Evolutionary conservation across 2,113 vertebrate species (phyloP).

Genomic region (Lycaon pictus): DNA sequence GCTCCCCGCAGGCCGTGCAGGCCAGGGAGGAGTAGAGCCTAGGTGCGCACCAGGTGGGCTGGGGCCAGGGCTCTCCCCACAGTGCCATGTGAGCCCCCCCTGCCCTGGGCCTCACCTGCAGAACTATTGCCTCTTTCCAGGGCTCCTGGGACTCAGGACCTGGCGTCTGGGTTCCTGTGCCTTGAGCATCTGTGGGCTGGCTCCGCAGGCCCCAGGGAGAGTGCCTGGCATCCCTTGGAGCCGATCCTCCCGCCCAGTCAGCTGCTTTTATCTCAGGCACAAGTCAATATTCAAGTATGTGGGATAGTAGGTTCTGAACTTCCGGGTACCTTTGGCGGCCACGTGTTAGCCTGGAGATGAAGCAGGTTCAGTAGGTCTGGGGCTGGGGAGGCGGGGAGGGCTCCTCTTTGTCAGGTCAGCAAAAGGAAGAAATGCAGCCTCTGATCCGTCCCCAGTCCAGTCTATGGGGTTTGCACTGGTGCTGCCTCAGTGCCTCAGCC

Average conservation of each 20-base stretch:
- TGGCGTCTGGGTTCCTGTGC: neutral
- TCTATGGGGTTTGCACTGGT: too few species aligned
- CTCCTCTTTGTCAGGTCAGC: neutral
- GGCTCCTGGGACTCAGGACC: too few species aligned
- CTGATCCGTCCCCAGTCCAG: neutral
- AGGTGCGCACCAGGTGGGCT: rapidly evolving
- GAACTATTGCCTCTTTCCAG: neutral
- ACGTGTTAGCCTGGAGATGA: neutral
- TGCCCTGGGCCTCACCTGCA: rapidly evolving
- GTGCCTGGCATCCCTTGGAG: rapidly evolving
- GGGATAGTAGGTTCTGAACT: neutral
- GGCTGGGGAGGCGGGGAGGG: neutral
- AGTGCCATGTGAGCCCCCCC: rapidly evolving
- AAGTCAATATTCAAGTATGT: neutral
- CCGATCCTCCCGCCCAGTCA: too few species aligned
- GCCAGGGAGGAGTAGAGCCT: too few species aligned
- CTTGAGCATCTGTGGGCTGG: neutral
- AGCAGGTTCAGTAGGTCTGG: neutral
- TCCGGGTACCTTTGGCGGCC: too few species aligned
- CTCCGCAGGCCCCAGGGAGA: neutral
- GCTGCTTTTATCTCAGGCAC: neutral
- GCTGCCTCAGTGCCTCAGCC: too few species aligned
- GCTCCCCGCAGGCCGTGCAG: rapidly evolving
- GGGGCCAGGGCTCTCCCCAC: neutral
- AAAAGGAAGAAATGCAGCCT: neutral